These are phyloP conservation scores for Deilephila porcellus DNA, from an alignment of 2,888 invertebrate genomes.

Conservation along the genomic window DNA sequence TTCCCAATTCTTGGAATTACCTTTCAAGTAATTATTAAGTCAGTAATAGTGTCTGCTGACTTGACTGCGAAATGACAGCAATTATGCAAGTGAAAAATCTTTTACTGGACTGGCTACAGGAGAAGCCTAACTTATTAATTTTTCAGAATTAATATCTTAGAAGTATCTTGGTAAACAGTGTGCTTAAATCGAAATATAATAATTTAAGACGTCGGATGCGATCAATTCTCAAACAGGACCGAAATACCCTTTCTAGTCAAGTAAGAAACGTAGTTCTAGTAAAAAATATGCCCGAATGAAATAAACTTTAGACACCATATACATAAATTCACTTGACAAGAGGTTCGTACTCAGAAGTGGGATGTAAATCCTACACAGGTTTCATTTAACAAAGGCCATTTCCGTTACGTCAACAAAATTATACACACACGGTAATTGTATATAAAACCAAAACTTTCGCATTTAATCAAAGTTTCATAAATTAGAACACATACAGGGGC, in stretches of 20 bases:
- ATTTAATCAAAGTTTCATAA: constrained; percentile 28
- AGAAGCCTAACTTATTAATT: not conserved
- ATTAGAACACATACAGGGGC: constrained; percentile 18
- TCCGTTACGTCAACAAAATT: not conserved
- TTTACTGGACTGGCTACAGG: not conserved
- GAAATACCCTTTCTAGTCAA: no score
- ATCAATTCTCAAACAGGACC: no score
- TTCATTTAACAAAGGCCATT: not conserved
- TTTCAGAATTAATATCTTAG: no score
- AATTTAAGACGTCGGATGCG: no score
- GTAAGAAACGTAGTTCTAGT: no score
- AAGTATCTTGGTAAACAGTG: no score
- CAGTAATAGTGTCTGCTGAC: not conserved
- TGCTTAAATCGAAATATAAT: no score
- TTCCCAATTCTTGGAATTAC: not conserved
- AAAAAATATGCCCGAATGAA: no score
- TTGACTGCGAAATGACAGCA: not conserved
- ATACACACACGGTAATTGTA: not conserved
- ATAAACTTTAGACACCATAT: no score
- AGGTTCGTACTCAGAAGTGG: no score
- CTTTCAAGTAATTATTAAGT: not conserved
- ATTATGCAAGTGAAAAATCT: not conserved
- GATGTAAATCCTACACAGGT: not conserved
- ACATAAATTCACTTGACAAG: no score
- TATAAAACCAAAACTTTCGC: constrained; percentile 22